These are phyloP conservation scores for Ylistrum balloti DNA, from an alignment of 1,140 invertebrate genomes.

Conservation along the genomic window DNA sequence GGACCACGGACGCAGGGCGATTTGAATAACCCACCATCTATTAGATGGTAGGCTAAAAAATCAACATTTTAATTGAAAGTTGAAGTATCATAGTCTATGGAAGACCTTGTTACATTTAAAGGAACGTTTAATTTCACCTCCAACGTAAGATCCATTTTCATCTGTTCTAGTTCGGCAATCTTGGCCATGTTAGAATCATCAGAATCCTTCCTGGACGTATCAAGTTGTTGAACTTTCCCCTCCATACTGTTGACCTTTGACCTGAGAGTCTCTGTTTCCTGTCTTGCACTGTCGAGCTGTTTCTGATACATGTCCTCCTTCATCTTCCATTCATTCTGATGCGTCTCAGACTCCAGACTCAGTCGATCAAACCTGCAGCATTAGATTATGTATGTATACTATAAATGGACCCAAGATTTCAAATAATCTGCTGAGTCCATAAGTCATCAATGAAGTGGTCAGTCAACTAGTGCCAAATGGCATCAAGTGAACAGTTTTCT, in stretches of 20 bases:
- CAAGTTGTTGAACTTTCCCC: constrained; percentile 49
- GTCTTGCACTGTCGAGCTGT: constrained; percentile 49
- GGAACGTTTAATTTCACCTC: too few relatives aligned
- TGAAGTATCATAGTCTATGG: too few relatives aligned
- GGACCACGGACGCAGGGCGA: too few relatives aligned
- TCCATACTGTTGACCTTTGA: constrained; percentile 45
- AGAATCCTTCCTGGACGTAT: constrained; percentile 47
- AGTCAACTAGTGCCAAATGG: too few relatives aligned
- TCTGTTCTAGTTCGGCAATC: constrained; percentile 67
- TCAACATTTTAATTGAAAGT: too few relatives aligned
- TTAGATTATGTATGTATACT: background rate
- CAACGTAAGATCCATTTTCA: constrained; percentile 73
- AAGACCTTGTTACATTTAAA: too few relatives aligned
- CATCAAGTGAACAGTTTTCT: too few relatives aligned
- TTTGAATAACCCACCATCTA: too few relatives aligned
- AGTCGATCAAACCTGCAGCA: constrained; percentile 62
- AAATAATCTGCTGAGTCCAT: too few relatives aligned
- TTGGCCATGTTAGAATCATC: constrained; percentile 31
- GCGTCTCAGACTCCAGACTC: constrained; percentile 71
- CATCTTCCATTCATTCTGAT: constrained; percentile 82
- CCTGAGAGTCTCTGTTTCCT: constrained; percentile 50
- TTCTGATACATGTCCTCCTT: constrained; percentile 73
- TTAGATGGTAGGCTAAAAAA: too few relatives aligned
- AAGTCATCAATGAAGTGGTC: too few relatives aligned
- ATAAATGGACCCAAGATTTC: too few relatives aligned